Conservation (phyloP, 2,113 vertebrate species). For the Prunella fulvescens region DNA sequence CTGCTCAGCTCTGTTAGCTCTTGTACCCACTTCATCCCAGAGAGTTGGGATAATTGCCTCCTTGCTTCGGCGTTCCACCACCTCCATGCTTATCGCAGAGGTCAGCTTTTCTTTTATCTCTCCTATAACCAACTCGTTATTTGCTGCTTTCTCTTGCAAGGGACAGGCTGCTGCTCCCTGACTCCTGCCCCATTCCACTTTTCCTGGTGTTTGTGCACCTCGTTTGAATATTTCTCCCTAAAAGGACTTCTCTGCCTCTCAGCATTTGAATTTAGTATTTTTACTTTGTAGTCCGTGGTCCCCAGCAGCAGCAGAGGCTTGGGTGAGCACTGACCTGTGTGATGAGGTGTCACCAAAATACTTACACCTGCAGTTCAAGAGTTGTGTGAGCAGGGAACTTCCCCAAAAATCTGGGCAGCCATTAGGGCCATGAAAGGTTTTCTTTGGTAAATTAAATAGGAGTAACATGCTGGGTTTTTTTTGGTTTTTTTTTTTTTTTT, state of each 20-base stretch:
- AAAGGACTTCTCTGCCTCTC: not conserved
- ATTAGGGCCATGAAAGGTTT: not conserved
- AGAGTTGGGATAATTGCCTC: slow-evolving; percentile 48
- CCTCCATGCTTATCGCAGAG: slow-evolving; percentile 42
- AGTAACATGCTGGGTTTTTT: not conserved
- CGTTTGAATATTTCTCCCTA: not conserved
- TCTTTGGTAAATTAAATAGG: not conserved
- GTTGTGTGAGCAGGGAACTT: not conserved
- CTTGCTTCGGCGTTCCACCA: not conserved
- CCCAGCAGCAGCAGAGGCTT: not conserved
- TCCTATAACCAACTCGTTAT: not conserved
- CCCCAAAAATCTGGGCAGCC: not conserved
- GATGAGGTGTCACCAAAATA: not conserved
- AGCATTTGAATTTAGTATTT: not conserved
- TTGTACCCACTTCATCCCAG: slow-evolving; percentile 28
- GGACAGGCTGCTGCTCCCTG: not conserved
- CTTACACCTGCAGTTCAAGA: not conserved
- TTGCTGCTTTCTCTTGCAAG: slow-evolving; percentile 9
- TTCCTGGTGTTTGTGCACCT: not conserved
- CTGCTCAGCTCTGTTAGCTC: not conserved
- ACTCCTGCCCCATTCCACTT: not conserved
- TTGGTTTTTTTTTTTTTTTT: not conserved
- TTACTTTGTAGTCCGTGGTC: not conserved
- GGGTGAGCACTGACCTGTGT: not conserved
- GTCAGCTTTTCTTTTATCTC: slow-evolving; percentile 46